Conservation (phyloP, 2,113 vertebrate species). For the Tetrao urogallus region DNA sequence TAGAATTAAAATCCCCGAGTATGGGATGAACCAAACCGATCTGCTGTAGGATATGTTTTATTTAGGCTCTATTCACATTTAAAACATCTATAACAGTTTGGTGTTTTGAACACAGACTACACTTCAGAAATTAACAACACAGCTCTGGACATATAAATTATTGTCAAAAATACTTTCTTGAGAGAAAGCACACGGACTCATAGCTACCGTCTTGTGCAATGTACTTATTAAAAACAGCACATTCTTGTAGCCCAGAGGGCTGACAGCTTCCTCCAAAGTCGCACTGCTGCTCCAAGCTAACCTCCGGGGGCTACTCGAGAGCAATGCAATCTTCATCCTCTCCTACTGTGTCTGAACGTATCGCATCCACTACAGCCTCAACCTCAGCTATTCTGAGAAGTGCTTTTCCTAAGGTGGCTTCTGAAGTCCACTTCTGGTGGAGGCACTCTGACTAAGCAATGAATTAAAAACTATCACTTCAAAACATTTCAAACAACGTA, state of each 20-base stretch:
- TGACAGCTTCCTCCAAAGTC: constrained; percentile 78
- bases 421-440: not conserved
- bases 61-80: not conserved
- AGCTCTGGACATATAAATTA: not conserved
- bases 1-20: not conserved
- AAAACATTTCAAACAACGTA: constrained; percentile 32
- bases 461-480: not conserved
- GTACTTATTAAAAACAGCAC: constrained; percentile 77
- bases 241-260: constrained; percentile 81
- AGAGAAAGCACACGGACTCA: constrained; percentile 46
- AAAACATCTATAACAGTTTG: not conserved
- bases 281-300: constrained; percentile 69
- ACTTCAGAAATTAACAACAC: not conserved
- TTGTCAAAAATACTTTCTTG: not conserved
- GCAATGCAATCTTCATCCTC: constrained; percentile 49
- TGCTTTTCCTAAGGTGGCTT: constrained; percentile 41
- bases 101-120: not conserved
- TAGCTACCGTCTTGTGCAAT: constrained; percentile 52
- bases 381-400: constrained; percentile 19
- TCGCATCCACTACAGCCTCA: not conserved
- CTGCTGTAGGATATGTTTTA: not conserved
- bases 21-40: not conserved
- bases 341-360: not conserved
- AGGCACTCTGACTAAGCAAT: constrained; percentile 6
- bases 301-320: constrained; percentile 74